Base-by-base conservation (phyloP, 2,888 invertebrate genomes). In the Seira sanloemensis region DNA sequence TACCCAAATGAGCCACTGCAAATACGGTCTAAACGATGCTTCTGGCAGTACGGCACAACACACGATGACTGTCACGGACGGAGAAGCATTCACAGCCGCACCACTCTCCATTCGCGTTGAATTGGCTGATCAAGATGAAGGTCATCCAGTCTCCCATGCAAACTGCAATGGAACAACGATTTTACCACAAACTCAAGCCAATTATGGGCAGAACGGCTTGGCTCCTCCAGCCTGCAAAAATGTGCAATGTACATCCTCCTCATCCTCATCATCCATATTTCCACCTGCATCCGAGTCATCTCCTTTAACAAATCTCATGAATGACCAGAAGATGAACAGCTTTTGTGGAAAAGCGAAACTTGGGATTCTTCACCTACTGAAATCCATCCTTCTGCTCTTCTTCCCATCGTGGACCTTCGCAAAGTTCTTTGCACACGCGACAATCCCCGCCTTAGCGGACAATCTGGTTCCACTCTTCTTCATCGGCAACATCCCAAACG, bases 401-500 rank as follows among this genome's bases (percentile, higher is more conserved):
- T 81, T 87, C 27, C 87, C 86, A 2, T 85, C 86, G 0, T 16
- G 1, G 7, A 80, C 76, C 23, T 87, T 87, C 65, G 0, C 73
- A 16, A 87, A 87, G 37, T 86, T 87, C 54, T 85, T 87, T 37
- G 37, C 72, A 1, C 77, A 85, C 1, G 83, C 80, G 1, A 26
- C 78, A 9, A 85, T 87, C 27, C 86, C 87, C 0, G 74, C 86
- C 0, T 2, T 86, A 9, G 82, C 86, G 0, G 83, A 86, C 58
- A 85, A 87, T 24, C 19, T 87, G 1, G 76, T 87, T 4, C 87
- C 87, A 0, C 74, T 87, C 0, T 87, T 87, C 68, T 87, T 85
- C 74, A 86, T 83, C 18, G 87, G 87, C 2, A 85, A 87, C 67
- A 85, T 87, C 66, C 87, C 87, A 0, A 62, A 85, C 46, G 78